Evolutionary conservation across 2,888 invertebrate species (phyloP).

Genomic region (Idaea dimidiata): DNA sequence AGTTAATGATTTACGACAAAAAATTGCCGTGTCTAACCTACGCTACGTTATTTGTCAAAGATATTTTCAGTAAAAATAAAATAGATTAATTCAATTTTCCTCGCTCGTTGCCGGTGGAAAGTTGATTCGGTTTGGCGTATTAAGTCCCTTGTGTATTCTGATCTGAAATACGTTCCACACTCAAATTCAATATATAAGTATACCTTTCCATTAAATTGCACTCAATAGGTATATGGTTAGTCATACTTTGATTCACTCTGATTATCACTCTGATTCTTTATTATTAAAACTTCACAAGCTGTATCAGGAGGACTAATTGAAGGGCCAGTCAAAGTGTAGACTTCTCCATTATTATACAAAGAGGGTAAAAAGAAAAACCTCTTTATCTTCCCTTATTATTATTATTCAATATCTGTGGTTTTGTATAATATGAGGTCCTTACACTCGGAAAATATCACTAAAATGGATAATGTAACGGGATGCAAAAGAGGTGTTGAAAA

Average conservation of each 20-base stretch:
- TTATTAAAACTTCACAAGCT: not conserved
- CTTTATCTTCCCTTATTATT: too few relatives aligned
- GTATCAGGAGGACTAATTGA: too few relatives aligned
- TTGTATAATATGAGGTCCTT: too few relatives aligned
- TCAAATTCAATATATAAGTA: conserved; percentile 69
- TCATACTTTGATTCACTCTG: conserved; percentile 70
- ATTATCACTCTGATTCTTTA: conserved; percentile 67
- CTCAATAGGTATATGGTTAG: conserved; percentile 37
- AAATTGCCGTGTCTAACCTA: not conserved
- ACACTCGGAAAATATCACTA: too few relatives aligned
- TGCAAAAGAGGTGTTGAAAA: too few relatives aligned
- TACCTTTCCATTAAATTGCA: conserved; percentile 71
- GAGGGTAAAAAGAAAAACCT: too few relatives aligned
- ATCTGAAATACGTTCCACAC: conserved; percentile 53
- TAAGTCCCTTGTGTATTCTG: conserved; percentile 55
- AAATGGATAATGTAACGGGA: too few relatives aligned
- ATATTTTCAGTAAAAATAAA: not conserved
- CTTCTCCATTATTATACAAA: too few relatives aligned
- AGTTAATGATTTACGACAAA: too few relatives aligned
- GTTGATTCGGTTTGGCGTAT: conserved; percentile 57
- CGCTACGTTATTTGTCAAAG: not conserved
- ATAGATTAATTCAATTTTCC: not conserved
- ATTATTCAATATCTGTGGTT: too few relatives aligned
- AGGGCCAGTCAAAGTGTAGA: too few relatives aligned
- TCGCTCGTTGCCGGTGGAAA: conserved; percentile 40